These are phyloP conservation scores for Jordanella pulchra DNA, from an alignment of 2,797 vertebrate genomes.

Conservation along the genomic window DNA sequence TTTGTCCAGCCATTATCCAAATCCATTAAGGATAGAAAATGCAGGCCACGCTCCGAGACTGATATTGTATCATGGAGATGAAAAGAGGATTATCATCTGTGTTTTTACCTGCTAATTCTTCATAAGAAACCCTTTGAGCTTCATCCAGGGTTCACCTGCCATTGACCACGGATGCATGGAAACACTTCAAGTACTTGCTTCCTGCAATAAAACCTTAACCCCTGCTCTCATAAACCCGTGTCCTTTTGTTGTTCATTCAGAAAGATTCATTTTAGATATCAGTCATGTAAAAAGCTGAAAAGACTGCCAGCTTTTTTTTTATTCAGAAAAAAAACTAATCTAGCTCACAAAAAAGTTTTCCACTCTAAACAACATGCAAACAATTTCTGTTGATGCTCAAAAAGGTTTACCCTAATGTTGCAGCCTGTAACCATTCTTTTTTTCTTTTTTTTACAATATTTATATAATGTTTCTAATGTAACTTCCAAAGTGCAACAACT, in stretches of 20 bases:
- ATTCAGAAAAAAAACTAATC: too few relatives aligned
- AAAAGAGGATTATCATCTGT: conserved; percentile 60
- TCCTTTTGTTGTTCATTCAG: background rate
- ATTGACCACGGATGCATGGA: background rate
- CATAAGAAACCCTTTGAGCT: conserved; percentile 18
- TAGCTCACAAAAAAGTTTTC: too few relatives aligned
- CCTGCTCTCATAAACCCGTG: background rate
- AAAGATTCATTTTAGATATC: background rate
- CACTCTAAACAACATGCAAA: too few relatives aligned
- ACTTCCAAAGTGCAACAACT: too few relatives aligned
- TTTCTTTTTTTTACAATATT: too few relatives aligned
- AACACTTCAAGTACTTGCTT: conserved; percentile 10
- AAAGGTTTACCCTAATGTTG: too few relatives aligned
- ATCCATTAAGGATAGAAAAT: conserved; percentile 78
- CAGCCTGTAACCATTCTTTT: too few relatives aligned
- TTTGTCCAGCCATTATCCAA: conserved; percentile 80
- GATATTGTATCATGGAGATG: conserved; percentile 61
- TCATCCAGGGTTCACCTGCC: conserved; percentile 8
- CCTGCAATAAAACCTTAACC: background rate
- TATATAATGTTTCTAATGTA: too few relatives aligned
- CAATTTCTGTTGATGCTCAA: too few relatives aligned
- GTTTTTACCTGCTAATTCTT: conserved; percentile 36
- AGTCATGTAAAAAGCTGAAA: background rate
- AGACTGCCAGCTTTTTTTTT: background rate
- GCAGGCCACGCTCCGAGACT: conserved; percentile 67